Conservation (phyloP, 2,888 invertebrate species). For the Pandemis heparana region DNA sequence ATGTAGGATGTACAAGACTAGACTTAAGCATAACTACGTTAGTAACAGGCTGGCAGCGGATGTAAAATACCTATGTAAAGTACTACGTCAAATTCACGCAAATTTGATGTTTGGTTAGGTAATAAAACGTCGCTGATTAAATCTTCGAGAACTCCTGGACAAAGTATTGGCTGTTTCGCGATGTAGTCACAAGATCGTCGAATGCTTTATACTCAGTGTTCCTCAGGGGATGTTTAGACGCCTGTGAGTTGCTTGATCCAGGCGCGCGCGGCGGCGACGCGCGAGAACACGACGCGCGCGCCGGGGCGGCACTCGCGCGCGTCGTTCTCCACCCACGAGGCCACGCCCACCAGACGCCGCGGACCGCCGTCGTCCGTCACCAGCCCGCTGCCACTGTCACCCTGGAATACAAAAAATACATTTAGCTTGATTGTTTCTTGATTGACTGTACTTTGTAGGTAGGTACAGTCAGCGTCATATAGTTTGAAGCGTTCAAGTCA, state of each 20-base stretch:
- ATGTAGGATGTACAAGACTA: neutral
- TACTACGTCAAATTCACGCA: neutral
- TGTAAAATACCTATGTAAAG: neutral
- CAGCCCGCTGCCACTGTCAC: conserved; percentile 81
- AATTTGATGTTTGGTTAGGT: neutral
- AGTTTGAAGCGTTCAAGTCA: too few species aligned
- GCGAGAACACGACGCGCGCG: conserved; percentile 71
- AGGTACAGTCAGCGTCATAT: too few species aligned
- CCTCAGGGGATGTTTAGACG: conserved; percentile 49
- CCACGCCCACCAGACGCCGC: conserved; percentile 66
- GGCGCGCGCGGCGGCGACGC: conserved; percentile 64
- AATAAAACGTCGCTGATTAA: neutral
- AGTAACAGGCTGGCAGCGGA: neutral
- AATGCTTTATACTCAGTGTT: neutral
- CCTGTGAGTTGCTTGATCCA: conserved; percentile 72
- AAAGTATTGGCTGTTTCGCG: neutral
- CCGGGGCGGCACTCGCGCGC: conserved; percentile 69
- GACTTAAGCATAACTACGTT: neutral
- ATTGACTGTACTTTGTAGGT: too few species aligned
- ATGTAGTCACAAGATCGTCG: neutral
- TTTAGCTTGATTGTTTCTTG: too few species aligned
- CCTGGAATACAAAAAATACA: conserved; percentile 56
- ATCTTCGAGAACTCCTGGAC: neutral
- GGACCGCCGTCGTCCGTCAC: conserved; percentile 57
- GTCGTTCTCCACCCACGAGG: conserved; percentile 79